These are phyloP conservation scores for Apomyelois bistriatella DNA, from an alignment of 2,888 invertebrate species.

Conservation along the genomic window DNA sequence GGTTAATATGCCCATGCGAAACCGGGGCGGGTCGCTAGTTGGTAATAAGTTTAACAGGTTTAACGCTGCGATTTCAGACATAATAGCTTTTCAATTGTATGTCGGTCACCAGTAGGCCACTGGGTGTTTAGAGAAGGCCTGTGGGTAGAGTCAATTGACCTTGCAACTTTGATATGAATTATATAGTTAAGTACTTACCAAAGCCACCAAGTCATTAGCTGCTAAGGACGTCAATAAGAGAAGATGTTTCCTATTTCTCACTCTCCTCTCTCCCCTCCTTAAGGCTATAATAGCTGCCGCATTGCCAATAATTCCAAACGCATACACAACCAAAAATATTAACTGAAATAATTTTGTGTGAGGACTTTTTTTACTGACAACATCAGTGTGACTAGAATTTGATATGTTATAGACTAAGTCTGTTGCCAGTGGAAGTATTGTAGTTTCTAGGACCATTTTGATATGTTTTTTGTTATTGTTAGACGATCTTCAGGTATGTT, in stretches of 20 bases:
- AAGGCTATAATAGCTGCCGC: slow-evolving; percentile 87
- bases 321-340: slow-evolving; percentile 78
- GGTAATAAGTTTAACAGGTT: too few relatives aligned
- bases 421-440: background rate
- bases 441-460: slow-evolving; percentile 15
- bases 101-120: too few relatives aligned
- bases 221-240: slow-evolving; percentile 89
- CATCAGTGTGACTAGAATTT: slow-evolving; percentile 16
- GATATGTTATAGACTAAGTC: slow-evolving; percentile 14
- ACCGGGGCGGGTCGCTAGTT: too few relatives aligned
- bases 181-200: slow-evolving; percentile 47
- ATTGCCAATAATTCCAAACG: slow-evolving; percentile 87
- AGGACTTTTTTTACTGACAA: background rate
- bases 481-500: background rate
- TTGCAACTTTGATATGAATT: background rate
- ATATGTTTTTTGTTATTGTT: background rate
- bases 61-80: too few relatives aligned
- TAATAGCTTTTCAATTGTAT: too few relatives aligned
- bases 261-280: slow-evolving; percentile 83
- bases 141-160: too few relatives aligned
- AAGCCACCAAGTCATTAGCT: slow-evolving; percentile 88
- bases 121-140: too few relatives aligned
- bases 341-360: slow-evolving; percentile 31
- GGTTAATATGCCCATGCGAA: too few relatives aligned
- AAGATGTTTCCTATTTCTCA: slow-evolving; percentile 89